Evolutionary conservation across 2,797 vertebrate genomes (phyloP).

Genomic region (Microctenopoma lineatum): DNA sequence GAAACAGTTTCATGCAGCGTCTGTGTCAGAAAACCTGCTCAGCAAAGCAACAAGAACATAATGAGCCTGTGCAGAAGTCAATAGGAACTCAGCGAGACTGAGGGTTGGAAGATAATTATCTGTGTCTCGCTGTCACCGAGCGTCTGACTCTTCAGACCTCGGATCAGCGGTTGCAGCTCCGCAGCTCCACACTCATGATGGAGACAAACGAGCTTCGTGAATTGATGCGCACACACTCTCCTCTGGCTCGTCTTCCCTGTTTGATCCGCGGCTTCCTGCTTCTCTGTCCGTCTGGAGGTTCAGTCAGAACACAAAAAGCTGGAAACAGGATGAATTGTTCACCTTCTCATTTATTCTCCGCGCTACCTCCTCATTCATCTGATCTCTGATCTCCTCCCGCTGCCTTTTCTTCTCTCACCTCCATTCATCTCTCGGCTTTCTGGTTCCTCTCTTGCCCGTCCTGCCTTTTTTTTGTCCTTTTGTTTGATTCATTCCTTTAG

Average conservation of each 20-base stretch:
- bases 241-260: neutral
- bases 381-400: constrained; percentile 7
- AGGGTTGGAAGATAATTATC: neutral
- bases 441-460: constrained; percentile 5
- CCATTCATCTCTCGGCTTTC: constrained; percentile 40
- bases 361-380: constrained; percentile 29
- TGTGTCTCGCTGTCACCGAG: neutral
- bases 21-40: no score
- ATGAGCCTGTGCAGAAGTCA: neutral
- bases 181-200: neutral
- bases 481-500: constrained; percentile 29
- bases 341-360: constrained; percentile 34
- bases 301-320: neutral
- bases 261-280: neutral
- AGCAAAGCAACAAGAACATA: neutral
- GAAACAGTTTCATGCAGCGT: no score
- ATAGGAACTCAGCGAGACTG: neutral
- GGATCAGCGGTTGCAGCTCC: neutral
- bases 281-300: neutral
- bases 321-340: constrained; percentile 38
- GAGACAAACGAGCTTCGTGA: constrained; percentile 15
- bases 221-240: constrained; percentile 19
- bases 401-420: neutral
- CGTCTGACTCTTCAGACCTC: no score
- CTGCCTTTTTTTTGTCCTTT: constrained; percentile 4